These are phyloP conservation scores for Lochmaea crataegi DNA, from an alignment of 2,888 invertebrate species.

Conservation along the genomic window DNA sequence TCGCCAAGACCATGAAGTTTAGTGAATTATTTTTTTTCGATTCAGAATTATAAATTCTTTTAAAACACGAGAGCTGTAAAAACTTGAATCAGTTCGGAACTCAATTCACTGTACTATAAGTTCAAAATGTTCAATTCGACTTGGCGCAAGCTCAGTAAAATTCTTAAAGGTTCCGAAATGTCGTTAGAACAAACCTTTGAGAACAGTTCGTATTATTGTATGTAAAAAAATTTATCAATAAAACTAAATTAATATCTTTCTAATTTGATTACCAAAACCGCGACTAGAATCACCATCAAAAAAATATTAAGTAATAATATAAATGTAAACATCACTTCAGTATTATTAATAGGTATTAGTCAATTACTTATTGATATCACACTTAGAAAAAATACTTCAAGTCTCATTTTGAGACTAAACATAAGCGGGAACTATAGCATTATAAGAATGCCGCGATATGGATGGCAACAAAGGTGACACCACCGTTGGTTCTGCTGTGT, in stretches of 20 bases:
- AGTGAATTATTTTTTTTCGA: too few species aligned
- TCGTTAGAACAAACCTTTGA: too few species aligned
- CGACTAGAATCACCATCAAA: slow-evolving; percentile 3
- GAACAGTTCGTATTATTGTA: too few species aligned
- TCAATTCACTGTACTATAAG: too few species aligned
- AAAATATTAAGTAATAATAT: neutral
- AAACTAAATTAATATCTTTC: too few species aligned
- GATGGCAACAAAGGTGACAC: slow-evolving; percentile 62
- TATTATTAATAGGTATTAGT: neutral
- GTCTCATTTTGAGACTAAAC: neutral
- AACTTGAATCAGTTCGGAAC: too few species aligned
- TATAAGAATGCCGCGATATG: slow-evolving; percentile 61
- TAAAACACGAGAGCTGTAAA: too few species aligned
- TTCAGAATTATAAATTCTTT: too few species aligned
- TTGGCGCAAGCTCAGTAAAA: too few species aligned
- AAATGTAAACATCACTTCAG: slow-evolving; percentile 12
- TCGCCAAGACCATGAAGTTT: neutral
- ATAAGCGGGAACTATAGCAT: slow-evolving; percentile 59
- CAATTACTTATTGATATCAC: slow-evolving; percentile 12
- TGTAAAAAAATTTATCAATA: too few species aligned
- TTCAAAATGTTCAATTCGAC: too few species aligned
- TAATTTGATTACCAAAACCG: neutral
- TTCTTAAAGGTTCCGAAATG: too few species aligned
- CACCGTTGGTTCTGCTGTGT: slow-evolving; percentile 52
- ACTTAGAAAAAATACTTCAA: slow-evolving; percentile 6